Base-by-base conservation (phyloP, 1,140 invertebrate species). In the Neuroterus valhalla region DNA sequence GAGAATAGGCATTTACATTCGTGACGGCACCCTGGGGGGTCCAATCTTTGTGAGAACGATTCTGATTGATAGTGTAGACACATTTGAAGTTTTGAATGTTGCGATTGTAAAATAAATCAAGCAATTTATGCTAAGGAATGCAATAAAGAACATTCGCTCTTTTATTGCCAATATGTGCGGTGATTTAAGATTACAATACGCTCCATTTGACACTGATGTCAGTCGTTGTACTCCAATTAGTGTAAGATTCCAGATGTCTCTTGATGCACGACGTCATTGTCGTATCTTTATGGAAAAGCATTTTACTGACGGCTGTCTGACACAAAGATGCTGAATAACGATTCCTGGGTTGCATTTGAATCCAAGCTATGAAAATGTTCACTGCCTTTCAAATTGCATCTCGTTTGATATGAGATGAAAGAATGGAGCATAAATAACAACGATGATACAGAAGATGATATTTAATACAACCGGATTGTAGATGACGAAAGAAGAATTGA, bases 161-260 rank as follows among this genome's bases (percentile, higher is more conserved):
- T 62, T 62, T 62, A 62, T 62, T 62, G 55, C 12, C 31, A 26
- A 31, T 62, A 62, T 62, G 26, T 62, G 55, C 11, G 31, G 55
- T 62, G 55, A 62, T 62, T 62, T 62, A 62, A 62, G 26, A 62
- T 62, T 26, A 31, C 55, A 62, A 62, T 14, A 26, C 19, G 52
- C 62, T 71, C 17, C 66, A 69, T 19, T 72, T 76, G 74, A n/a
- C 44, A 31, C 74, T 62, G 42, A 71, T 76, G 71, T 70, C 71
- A 70, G 67, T 66, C 43, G 67, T 70, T 23, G 26, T 71, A 66
- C 48, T 68, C 62, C 67, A 73, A 77, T 77, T 77, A 77, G 46
- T 26, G 67, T 19, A 72, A 68, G 75, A 73, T 73, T 77, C 71
- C 68, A 43, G 17, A 19, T 62, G 55, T 45, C 38, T 19, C 68